phyloP scores from a whole-genome alignment of 2,113 vertebrate genomes.

The Diadophis punctatus region DNA sequence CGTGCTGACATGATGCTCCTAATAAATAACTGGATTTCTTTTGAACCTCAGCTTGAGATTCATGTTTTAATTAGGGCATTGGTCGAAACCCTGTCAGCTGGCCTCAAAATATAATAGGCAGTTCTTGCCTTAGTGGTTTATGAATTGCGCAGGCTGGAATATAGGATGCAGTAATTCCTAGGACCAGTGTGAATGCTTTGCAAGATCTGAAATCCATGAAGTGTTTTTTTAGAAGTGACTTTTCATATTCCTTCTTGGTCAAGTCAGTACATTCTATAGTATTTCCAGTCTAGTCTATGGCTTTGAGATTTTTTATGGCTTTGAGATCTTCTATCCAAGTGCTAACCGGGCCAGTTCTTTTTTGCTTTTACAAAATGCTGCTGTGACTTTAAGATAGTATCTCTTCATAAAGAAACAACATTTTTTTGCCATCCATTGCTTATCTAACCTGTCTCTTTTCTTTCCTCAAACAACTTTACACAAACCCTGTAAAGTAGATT shows the following conservation, averaged over 20 bases:
- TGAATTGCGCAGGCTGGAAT: not conserved
- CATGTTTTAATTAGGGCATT: no score
- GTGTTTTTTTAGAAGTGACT: not conserved
- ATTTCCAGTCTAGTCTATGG: not conserved
- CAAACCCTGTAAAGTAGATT: not conserved
- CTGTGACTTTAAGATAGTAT: not conserved
- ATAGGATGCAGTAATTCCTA: not conserved
- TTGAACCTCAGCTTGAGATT: no score
- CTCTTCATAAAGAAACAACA: not conserved
- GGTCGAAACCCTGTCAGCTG: not conserved
- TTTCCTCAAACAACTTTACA: not conserved
- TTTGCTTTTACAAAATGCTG: not conserved
- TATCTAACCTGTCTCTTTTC: not conserved
- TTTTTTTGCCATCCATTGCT: not conserved
- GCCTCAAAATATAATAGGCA: not conserved
- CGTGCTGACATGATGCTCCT: no score
- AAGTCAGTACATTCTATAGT: not conserved
- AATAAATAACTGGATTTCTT: no score
- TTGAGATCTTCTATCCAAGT: not conserved
- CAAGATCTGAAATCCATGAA: not conserved
- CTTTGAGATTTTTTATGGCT: not conserved
- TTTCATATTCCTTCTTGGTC: not conserved
- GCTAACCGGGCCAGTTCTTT: not conserved
- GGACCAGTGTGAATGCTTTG: not conserved
- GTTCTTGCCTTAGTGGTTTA: not conserved